Evolutionary conservation across 2,888 invertebrate species (phyloP).

Genomic region (Mesorhabditis sp.): DNA sequence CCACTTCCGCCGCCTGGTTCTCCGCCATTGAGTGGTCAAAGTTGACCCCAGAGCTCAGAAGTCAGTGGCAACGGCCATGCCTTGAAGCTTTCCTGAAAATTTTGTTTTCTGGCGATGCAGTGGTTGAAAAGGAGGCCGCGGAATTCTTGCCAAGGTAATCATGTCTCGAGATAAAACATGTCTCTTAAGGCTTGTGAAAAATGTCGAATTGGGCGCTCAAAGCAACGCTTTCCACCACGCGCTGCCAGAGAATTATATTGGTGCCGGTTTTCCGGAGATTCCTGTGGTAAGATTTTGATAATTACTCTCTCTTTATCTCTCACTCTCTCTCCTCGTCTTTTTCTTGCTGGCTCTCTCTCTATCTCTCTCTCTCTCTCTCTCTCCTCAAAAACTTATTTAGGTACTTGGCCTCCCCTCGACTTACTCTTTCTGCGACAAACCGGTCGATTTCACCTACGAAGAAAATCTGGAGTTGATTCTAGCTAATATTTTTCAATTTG

Average conservation of each 20-base stretch:
- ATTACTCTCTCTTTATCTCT: too few species aligned
- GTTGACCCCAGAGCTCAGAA: constrained; percentile 8
- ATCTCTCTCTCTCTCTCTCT: too few species aligned
- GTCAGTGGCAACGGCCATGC: constrained; percentile 8
- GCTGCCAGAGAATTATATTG: constrained; percentile 11
- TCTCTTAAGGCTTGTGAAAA: constrained; percentile 12
- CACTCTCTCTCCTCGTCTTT: too few species aligned
- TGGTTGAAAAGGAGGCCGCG: constrained; percentile 11
- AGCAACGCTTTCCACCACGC: constrained; percentile 10
- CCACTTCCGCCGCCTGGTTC: constrained; percentile 27
- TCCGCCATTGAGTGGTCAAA: constrained; percentile 24
- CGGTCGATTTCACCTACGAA: constrained; percentile 10
- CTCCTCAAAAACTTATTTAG: not conserved
- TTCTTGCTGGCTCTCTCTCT: too few species aligned
- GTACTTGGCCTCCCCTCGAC: constrained; percentile 11
- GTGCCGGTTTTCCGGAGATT: not conserved
- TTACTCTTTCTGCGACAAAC: constrained; percentile 12
- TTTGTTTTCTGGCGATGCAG: constrained; percentile 9
- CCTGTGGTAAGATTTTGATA: not conserved
- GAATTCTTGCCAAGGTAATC: constrained; percentile 10
- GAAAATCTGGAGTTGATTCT: constrained; percentile 13
- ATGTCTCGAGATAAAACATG: not conserved
- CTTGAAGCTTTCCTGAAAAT: constrained; percentile 12
- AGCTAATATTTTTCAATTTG: not conserved
- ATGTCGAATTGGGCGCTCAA: constrained; percentile 10